phyloP scores from a whole-genome alignment of 2,113 vertebrate species.

The Theristicus caerulescens region DNA sequence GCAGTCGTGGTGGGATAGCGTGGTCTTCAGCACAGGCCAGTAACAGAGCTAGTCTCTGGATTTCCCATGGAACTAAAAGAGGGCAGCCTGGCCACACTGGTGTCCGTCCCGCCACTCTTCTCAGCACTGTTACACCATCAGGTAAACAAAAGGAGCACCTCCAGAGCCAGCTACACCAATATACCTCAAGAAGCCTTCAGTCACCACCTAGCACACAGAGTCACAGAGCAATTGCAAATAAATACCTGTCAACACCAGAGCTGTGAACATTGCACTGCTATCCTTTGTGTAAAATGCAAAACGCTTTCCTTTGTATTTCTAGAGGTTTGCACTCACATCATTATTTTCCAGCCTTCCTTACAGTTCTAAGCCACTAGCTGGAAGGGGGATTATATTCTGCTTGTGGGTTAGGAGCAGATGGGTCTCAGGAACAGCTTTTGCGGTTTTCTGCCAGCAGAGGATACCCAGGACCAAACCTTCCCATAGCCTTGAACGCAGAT shows the following conservation, averaged over 20 bases:
- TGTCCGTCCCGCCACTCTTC: background rate
- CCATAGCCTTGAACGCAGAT: background rate
- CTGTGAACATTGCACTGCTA: background rate
- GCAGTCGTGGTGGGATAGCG: accelerated
- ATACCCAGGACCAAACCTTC: slow-evolving; percentile 36
- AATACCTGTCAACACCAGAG: background rate
- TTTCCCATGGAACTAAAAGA: background rate
- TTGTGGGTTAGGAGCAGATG: background rate
- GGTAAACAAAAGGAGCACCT: background rate
- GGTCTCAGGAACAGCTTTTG: background rate
- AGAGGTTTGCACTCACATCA: background rate
- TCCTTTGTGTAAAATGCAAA: background rate
- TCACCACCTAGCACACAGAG: background rate
- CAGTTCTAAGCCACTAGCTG: background rate
- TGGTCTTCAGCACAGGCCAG: background rate
- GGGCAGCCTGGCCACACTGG: background rate
- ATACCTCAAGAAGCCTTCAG: background rate
- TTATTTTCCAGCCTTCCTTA: background rate
- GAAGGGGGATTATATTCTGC: background rate
- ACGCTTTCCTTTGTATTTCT: background rate
- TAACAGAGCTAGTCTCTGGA: background rate
- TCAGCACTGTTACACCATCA: background rate
- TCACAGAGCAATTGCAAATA: background rate
- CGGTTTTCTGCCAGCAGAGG: slow-evolving; percentile 43
- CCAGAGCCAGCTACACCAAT: background rate